These are phyloP conservation scores for Hippoglossus hippoglossus DNA, from an alignment of 2,797 vertebrate species.

Conservation along the genomic window DNA sequence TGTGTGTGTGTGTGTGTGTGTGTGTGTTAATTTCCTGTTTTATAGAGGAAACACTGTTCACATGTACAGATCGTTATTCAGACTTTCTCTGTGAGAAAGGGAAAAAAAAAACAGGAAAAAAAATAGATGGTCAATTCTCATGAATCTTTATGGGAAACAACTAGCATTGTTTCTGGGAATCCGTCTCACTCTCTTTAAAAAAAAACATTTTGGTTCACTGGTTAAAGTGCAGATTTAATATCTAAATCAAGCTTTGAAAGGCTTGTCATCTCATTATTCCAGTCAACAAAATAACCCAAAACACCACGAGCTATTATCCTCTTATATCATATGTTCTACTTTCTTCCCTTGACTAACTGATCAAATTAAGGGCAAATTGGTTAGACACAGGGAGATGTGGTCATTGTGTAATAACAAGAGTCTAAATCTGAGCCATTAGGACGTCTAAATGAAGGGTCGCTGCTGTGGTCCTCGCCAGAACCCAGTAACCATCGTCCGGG, in stretches of 20 bases:
- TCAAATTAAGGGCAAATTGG: slow-evolving; percentile 57
- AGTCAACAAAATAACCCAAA: slow-evolving; percentile 11
- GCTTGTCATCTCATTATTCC: slow-evolving; percentile 38
- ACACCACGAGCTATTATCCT: slow-evolving; percentile 25
- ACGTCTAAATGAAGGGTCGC: slow-evolving; percentile 49
- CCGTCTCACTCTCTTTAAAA: slow-evolving; percentile 45
- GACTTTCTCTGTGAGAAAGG: slow-evolving; percentile 81
- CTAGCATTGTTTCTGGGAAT: slow-evolving; percentile 74
- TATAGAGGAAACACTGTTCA: slow-evolving; percentile 80
- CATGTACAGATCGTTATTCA: slow-evolving; percentile 73
- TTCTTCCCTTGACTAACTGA: slow-evolving; percentile 38
- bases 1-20: slow-evolving; percentile 29
- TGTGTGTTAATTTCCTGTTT: slow-evolving; percentile 78
- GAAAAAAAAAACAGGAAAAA: slow-evolving; percentile 42
- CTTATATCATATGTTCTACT: slow-evolving; percentile 27
- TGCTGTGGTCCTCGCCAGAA: slow-evolving; percentile 52
- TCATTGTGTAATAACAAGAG: slow-evolving; percentile 46
- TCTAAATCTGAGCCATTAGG: slow-evolving; percentile 40
- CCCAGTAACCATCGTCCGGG: slow-evolving; percentile 57
- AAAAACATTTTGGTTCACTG: slow-evolving; percentile 49
- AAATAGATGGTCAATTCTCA: slow-evolving; percentile 79
- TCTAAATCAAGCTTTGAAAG: slow-evolving; percentile 41
- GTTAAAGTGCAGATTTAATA: slow-evolving; percentile 19
- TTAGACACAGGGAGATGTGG: slow-evolving; percentile 60
- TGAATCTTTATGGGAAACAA: slow-evolving; percentile 82